These are phyloP conservation scores for Syrista parreyssii DNA, from an alignment of 2,888 invertebrate genomes.

Conservation along the genomic window DNA sequence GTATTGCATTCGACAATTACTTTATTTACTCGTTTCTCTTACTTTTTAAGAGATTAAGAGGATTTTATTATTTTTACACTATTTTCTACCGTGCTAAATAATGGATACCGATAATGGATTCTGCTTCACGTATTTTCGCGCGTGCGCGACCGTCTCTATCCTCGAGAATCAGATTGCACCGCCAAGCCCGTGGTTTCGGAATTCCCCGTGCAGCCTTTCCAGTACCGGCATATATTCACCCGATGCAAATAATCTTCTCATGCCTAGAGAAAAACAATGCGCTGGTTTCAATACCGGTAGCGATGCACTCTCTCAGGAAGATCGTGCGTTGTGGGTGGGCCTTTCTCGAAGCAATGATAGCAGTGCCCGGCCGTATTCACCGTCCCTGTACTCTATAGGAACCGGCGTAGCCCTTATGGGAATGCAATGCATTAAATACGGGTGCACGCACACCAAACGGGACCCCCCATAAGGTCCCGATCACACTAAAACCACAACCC, in stretches of 20 bases:
- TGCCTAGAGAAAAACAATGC: constrained; percentile 63
- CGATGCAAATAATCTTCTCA: constrained; percentile 63
- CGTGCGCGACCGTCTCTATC: neutral
- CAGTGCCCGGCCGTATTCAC: constrained; percentile 36
- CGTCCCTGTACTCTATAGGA: constrained; percentile 34
- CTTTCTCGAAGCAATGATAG: constrained; percentile 47
- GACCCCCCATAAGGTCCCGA: neutral
- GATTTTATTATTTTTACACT: neutral
- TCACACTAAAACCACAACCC: neutral
- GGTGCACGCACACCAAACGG: constrained; percentile 46
- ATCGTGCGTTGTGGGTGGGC: constrained; percentile 66
- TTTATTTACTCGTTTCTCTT: neutral
- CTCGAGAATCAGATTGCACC: neutral
- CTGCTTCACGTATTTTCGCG: neutral
- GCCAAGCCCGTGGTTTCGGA: neutral
- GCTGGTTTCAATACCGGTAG: constrained; percentile 66
- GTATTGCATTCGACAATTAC: neutral
- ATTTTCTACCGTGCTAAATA: neutral
- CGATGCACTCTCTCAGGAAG: constrained; percentile 45
- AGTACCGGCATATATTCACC: neutral
- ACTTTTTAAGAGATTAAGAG: neutral
- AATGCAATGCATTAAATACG: constrained; percentile 56
- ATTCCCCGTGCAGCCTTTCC: neutral
- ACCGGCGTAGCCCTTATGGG: constrained; percentile 54
- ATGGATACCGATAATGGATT: neutral